A percentile compares a stretch with the other conserved stretches of the same genome.
Conservation (phyloP, 2,888 invertebrate genomes). For the Drosophila gaucha region DNA sequence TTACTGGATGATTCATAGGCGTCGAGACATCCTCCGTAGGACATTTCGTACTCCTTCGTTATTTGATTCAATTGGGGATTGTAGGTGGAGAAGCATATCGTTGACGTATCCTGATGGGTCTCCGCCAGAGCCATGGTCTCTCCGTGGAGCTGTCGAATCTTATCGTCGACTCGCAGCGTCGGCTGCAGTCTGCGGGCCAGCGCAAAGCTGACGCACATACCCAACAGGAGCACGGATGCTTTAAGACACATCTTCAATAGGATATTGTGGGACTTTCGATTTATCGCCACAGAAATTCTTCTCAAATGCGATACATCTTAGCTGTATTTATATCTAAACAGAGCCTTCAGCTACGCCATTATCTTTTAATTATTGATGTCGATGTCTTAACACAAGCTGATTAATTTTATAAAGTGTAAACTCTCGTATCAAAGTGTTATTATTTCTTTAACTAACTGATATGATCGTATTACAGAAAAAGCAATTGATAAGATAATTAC, state of each 20-base stretch:
- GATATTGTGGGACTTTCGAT: not conserved
- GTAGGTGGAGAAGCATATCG: slow-evolving; percentile 37
- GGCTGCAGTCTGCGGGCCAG: slow-evolving; percentile 9
- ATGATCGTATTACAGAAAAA: not conserved
- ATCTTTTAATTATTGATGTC: slow-evolving; percentile 40
- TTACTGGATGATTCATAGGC: not conserved
- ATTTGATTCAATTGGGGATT: slow-evolving; percentile 28
- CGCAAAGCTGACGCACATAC: slow-evolving; percentile 16
- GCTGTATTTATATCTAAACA: slow-evolving; percentile 36
- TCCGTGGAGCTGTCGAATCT: slow-evolving; percentile 30
- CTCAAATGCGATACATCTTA: not conserved
- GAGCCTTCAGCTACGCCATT: not conserved
- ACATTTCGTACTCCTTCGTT: slow-evolving; percentile 24
- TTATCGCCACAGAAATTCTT: not conserved
- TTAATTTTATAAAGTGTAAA: not conserved
- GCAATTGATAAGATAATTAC: not conserved
- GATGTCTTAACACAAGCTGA: not conserved
- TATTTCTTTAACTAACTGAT: not conserved
- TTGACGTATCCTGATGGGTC: slow-evolving; percentile 17
- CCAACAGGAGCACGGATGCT: slow-evolving; percentile 29
- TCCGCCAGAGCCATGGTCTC: slow-evolving; percentile 44
- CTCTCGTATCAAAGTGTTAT: slow-evolving; percentile 11
- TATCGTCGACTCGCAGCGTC: slow-evolving; percentile 13
- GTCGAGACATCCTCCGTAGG: slow-evolving; percentile 22
- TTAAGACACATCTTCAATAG: slow-evolving; percentile 42